Evolutionary conservation across 1,140 invertebrate genomes (phyloP), one percentile per base, ranked within the genome.

Genomic region (Sycophila sp.): DNA sequence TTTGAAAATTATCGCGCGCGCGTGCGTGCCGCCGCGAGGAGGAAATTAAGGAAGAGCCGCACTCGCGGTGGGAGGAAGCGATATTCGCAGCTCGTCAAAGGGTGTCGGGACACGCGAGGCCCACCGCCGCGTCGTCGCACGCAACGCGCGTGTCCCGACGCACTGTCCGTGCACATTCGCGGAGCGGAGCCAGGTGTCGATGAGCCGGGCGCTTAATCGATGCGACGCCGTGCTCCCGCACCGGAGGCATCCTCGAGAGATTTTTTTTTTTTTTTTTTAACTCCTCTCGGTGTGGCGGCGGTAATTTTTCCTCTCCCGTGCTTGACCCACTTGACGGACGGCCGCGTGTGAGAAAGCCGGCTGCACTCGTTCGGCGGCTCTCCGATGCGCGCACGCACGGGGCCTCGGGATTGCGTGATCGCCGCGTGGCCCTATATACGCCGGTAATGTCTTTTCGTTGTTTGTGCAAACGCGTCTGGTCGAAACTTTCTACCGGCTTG

Each of bases 21-120:
- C 72, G 73, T 73, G 71, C 17, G 72, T 72, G 67, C 68, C 73
- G 75, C 75, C 73, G 72, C 71, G 71, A 40, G 42, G 66, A 65
- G 73, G 24, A 15, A 15, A 32, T 51, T 28, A 51, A 15, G 26
- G 8, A 8, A 26, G 49, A 28, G 26, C 22, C 45, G 22, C n/a
- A 19, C 47, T 13, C 3, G 8, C 30, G 15, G n/a, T 8, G 34
- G n/a, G 17, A 32, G 10, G 13, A 17, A 24, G 22, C 1, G 19
- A 22, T 2, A 67, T 67, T 58, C 32, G 15, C 40, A 56, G 51
- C 28, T 58, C 53, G 40, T 58, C 28, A 67, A 58, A 47, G 34
- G 8, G 19, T 34, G 24, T 42, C 2, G 2, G n/a, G 7, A 17
- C 53, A 58, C 30, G 53, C 53, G 53, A 67, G 30, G 0, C 17